phyloP scores from a whole-genome alignment of 2,888 invertebrate genomes.

The Elysia crispata region DNA sequence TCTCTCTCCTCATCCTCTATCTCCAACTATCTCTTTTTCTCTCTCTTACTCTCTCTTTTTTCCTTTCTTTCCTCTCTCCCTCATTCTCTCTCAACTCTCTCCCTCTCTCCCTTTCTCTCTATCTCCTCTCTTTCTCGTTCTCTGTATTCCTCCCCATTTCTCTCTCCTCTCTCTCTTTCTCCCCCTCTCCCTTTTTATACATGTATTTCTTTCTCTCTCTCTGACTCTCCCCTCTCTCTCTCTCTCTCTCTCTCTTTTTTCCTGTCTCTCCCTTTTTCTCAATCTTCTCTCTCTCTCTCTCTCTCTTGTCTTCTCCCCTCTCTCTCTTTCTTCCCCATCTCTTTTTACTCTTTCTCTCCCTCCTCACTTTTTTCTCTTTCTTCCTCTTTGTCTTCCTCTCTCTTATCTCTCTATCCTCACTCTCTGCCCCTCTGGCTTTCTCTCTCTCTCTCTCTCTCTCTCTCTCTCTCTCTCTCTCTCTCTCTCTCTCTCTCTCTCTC shows the following conservation, averaged over 20 bases:
- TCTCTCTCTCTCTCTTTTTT: constrained; percentile 11
- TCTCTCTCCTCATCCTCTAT: background rate
- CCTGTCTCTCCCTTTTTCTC: background rate
- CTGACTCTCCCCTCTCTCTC: background rate
- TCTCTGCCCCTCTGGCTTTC: background rate
- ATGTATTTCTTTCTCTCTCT: background rate
- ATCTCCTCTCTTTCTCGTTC: too few species aligned
- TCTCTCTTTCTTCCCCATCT: too few species aligned
- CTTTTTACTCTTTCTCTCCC: too few species aligned
- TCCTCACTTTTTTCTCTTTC: too few species aligned
- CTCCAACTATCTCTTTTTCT: background rate
- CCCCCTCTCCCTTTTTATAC: background rate
- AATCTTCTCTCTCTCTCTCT: background rate
- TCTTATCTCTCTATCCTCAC: too few species aligned
- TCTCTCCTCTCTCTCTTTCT: background rate
- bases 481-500: background rate
- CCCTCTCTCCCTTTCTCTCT: background rate
- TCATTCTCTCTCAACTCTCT: background rate
- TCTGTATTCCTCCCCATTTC: background rate
- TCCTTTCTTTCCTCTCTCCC: background rate
- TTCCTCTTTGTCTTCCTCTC: too few species aligned
- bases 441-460: background rate
- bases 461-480: background rate
- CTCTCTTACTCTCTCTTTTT: background rate
- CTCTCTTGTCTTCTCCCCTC: background rate